Conservation (phyloP, 2,797 vertebrate genomes). For the Coendou prehensilis region DNA sequence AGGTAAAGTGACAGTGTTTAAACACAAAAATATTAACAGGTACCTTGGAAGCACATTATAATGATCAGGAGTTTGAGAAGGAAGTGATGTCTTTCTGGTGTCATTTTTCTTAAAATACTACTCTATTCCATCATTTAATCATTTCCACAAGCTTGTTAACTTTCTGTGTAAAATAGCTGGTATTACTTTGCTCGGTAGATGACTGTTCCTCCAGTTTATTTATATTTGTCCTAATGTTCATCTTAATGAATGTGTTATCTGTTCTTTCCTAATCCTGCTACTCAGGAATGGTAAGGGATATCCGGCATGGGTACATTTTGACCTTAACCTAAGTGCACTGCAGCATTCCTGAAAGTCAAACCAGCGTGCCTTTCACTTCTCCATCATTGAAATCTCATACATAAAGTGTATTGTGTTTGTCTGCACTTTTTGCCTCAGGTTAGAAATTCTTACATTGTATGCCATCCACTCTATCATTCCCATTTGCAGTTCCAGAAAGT, state of each 20-base stretch:
- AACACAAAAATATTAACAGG: conserved; percentile 41
- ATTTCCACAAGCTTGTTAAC: conserved; percentile 76
- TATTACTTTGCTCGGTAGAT: conserved; percentile 51
- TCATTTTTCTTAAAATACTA: conserved; percentile 56
- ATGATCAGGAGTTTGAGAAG: conserved; percentile 50
- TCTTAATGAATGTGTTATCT: conserved; percentile 75
- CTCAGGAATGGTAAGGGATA: conserved; percentile 62
- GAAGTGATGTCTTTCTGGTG: conserved; percentile 54
- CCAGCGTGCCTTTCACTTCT: conserved; percentile 40
- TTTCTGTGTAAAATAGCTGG: conserved; percentile 65
- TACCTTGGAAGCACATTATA: conserved; percentile 56
- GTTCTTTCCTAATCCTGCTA: conserved; percentile 59
- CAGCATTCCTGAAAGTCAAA: conserved; percentile 81
- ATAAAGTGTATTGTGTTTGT: conserved; percentile 59
- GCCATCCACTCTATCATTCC: not conserved
- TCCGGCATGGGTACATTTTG: conserved; percentile 45
- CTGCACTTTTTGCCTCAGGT: conserved; percentile 66
- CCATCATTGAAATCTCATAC: conserved; percentile 72
- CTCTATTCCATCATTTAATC: conserved; percentile 70
- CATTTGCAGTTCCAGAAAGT: conserved; percentile 49
- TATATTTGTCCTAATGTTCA: conserved; percentile 75
- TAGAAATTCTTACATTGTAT: conserved; percentile 64
- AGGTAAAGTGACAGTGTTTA: not conserved
- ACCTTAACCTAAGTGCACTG: conserved; percentile 69
- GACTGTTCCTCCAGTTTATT: conserved; percentile 66